A percentile compares a stretch with the other conserved stretches of the same genome.
These are phyloP conservation scores for Podotricha telesiphe DNA, from an alignment of 2,888 invertebrate genomes.

Conservation along the genomic window DNA sequence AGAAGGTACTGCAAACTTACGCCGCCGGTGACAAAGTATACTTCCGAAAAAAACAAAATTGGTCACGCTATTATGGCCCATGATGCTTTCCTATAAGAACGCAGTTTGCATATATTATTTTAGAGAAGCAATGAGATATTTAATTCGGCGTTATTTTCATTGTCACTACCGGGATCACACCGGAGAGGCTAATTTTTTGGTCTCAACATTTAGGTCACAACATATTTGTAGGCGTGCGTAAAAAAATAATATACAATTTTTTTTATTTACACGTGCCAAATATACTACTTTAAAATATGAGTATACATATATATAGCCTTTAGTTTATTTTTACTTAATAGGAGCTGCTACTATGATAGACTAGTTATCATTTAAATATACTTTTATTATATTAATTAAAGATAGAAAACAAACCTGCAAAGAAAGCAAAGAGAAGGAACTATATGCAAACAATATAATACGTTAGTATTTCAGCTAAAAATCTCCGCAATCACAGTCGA, in stretches of 20 bases:
- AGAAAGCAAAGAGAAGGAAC: background rate
- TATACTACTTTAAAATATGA: too few relatives aligned
- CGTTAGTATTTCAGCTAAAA: background rate
- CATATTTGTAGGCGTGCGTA: background rate
- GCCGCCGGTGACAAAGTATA: slow-evolving; percentile 27
- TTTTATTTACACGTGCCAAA: too few relatives aligned
- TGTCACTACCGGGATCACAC: slow-evolving; percentile 42
- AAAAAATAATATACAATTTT: too few relatives aligned
- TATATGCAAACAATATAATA: background rate
- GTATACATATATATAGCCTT: too few relatives aligned
- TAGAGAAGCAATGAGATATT: slow-evolving; percentile 11
- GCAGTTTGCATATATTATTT: slow-evolving; percentile 10
- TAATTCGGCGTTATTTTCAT: slow-evolving; percentile 37
- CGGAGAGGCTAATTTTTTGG: slow-evolving; percentile 37
- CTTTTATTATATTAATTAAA: too few relatives aligned
- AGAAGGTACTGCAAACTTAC: slow-evolving; percentile 47
- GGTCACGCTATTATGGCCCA: slow-evolving; percentile 37
- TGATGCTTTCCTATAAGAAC: slow-evolving; percentile 29
- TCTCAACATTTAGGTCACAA: background rate
- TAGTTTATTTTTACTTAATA: background rate
- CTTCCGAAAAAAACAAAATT: slow-evolving; percentile 36
- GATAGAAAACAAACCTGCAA: background rate
- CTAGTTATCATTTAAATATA: too few relatives aligned
- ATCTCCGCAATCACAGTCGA: background rate
- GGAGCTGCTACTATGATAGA: too few relatives aligned